phyloP scores from a whole-genome alignment of 2,888 invertebrate genomes.

The Pegoplata infirma region DNA sequence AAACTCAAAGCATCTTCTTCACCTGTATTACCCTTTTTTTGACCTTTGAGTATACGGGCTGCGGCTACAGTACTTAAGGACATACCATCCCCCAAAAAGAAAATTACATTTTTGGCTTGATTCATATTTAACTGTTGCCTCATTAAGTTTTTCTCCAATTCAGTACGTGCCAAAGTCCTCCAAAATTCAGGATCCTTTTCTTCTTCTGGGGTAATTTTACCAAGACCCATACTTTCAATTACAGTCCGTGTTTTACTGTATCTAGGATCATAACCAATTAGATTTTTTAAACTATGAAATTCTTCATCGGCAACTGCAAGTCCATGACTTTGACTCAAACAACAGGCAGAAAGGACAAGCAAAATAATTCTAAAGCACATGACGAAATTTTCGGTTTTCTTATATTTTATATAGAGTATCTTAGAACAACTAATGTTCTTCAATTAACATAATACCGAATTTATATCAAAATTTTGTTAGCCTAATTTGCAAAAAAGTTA shows the following conservation, averaged over 20 bases:
- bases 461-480: no score
- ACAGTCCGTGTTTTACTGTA: neutral
- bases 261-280: neutral
- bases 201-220: constrained; percentile 4
- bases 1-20: constrained; percentile 82
- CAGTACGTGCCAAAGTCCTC: constrained; percentile 66
- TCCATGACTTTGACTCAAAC: no score
- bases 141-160: constrained; percentile 64
- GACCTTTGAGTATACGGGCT: constrained; percentile 83
- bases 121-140: constrained; percentile 48
- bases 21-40: constrained; percentile 79
- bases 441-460: no score
- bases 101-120: constrained; percentile 72
- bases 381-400: no score
- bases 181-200: constrained; percentile 61
- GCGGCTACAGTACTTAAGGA: constrained; percentile 84
- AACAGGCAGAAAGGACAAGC: no score
- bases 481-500: no score
- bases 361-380: no score
- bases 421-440: no score
- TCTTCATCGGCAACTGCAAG: neutral
- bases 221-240: neutral
- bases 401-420: no score
- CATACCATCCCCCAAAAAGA: constrained; percentile 82
- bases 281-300: neutral